These are phyloP conservation scores for Rallus crepitans DNA, from an alignment of 2,797 vertebrate species.

Conservation along the genomic window DNA sequence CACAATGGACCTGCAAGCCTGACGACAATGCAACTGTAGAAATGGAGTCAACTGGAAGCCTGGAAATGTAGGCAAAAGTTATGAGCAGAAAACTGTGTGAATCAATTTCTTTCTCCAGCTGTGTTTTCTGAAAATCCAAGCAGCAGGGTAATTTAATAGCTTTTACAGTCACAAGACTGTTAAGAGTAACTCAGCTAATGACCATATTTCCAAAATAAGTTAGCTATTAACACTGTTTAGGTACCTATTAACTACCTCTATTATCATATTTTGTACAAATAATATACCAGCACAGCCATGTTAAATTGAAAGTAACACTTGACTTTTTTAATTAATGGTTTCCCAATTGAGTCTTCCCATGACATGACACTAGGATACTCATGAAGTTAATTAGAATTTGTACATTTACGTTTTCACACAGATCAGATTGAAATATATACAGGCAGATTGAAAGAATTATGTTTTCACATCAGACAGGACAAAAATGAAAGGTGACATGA, in stretches of 20 bases:
- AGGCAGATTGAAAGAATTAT: not conserved
- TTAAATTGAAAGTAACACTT: not conserved
- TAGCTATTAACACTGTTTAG: slow-evolving; percentile 36
- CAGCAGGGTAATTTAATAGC: not conserved
- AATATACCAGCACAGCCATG: not conserved
- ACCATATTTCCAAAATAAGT: slow-evolving; percentile 42
- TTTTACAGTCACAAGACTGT: not conserved
- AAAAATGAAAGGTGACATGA: not conserved
- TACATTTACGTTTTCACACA: not conserved
- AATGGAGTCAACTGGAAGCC: not conserved
- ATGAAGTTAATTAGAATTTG: not conserved
- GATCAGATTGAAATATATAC: not conserved
- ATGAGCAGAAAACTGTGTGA: not conserved
- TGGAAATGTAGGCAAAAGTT: not conserved
- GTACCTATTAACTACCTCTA: slow-evolving; percentile 42
- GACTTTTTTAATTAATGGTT: not conserved
- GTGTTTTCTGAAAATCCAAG: not conserved
- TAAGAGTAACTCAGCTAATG: not conserved
- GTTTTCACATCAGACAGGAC: not conserved
- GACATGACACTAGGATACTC: not conserved
- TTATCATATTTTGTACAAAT: slow-evolving; percentile 19
- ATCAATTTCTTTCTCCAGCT: not conserved
- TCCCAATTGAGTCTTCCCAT: not conserved
- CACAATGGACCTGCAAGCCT: rapidly evolving
- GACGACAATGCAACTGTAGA: not conserved